A percentile compares a stretch with the other conserved stretches of the same genome.
phyloP scores from a whole-genome alignment of 2,888 invertebrate species.

The Drosophila paranaensis region DNA sequence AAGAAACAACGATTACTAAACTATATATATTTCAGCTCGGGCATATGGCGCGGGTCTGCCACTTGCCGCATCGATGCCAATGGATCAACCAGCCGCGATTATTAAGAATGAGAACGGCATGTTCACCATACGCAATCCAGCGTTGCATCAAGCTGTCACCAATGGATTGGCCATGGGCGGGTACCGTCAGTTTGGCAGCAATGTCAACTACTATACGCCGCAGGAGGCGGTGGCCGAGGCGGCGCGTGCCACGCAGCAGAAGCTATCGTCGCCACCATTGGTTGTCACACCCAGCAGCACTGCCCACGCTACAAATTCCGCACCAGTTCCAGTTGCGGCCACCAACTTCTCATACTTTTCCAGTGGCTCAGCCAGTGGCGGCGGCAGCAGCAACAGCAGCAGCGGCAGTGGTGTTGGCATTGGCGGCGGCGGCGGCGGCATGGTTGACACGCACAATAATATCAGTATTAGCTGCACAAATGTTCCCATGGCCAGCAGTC shows the following conservation, averaged over 20 bases:
- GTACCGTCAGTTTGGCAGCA: constrained; percentile 82
- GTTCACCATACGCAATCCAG: constrained; percentile 93
- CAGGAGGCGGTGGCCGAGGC: constrained; percentile 82
- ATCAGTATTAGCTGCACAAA: constrained; percentile 82
- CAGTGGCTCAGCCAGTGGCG: constrained; percentile 59
- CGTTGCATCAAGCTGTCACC: constrained; percentile 84
- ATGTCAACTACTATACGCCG: constrained; percentile 83
- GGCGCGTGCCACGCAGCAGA: constrained; percentile 75
- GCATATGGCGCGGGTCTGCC: constrained; percentile 61
- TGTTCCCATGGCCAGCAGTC: constrained; percentile 59
- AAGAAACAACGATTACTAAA: background rate
- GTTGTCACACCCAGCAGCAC: constrained; percentile 21
- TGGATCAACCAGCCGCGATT: constrained; percentile 88
- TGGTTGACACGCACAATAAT: constrained; percentile 79
- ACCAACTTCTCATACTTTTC: constrained; percentile 81
- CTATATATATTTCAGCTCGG: constrained; percentile 54
- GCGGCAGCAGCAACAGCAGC: constrained; percentile 37
- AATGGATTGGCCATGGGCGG: constrained; percentile 82
- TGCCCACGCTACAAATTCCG: too few relatives aligned
- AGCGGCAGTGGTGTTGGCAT: constrained; percentile 38
- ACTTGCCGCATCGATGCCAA: constrained; percentile 74
- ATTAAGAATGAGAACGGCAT: constrained; percentile 91
- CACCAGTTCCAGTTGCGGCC: constrained; percentile 25
- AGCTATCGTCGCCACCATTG: constrained; percentile 38
- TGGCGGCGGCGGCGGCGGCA: constrained; percentile 5